These are phyloP conservation scores for Flabesymbios commensalis DNA, from an alignment of 2,888 invertebrate species.

Conservation along the genomic window DNA sequence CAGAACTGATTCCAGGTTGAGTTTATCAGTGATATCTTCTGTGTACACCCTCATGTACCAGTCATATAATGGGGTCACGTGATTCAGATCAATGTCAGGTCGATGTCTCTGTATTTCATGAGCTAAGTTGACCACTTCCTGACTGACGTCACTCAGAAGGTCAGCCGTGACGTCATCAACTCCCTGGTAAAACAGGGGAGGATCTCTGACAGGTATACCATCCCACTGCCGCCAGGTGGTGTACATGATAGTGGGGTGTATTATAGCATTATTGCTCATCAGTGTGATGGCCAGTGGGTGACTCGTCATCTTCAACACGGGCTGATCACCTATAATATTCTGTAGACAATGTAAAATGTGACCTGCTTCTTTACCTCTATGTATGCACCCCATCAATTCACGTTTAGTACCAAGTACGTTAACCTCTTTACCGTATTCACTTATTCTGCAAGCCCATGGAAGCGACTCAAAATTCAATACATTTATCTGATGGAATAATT, in stretches of 20 bases:
- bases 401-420: conserved; percentile 30
- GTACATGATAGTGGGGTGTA: conserved; percentile 47
- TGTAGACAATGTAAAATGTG: conserved; percentile 18
- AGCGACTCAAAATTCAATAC: conserved; percentile 45
- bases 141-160: conserved; percentile 39
- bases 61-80: conserved; percentile 17
- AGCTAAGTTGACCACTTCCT: conserved; percentile 42
- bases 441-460: conserved; percentile 45
- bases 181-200: conserved; percentile 48
- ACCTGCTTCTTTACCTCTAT: conserved; percentile 2
- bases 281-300: conserved; percentile 45
- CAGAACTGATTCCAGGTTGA: conserved; percentile 36
- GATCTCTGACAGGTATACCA: conserved; percentile 38
- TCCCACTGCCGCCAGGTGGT: conserved; percentile 44
- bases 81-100: conserved; percentile 9
- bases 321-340: conserved; percentile 25
- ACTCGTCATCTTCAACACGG: conserved; percentile 33
- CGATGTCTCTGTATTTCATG: conserved; percentile 16
- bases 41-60: conserved; percentile 41
- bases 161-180: conserved; percentile 38
- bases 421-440: conserved; percentile 40
- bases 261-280: conserved; percentile 41
- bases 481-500: conserved; percentile 27
- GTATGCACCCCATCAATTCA: conserved; percentile 12
- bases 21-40: conserved; percentile 39